Base-by-base conservation (phyloP, 2,888 invertebrate genomes). In the Cephalotes varians region DNA sequence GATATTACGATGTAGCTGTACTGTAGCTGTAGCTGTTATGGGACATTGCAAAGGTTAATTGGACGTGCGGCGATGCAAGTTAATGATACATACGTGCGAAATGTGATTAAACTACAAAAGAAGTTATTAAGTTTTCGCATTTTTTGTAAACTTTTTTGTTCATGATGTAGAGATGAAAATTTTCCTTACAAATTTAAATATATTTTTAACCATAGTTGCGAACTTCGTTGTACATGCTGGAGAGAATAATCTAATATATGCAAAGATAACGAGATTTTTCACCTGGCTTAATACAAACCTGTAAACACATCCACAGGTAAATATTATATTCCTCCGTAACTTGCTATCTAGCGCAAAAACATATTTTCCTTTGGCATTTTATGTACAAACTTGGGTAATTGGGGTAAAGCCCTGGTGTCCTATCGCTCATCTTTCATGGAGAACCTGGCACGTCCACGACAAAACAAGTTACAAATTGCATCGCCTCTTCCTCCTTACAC, bases 31-130 rank as follows among this genome's bases (percentile, higher is more conserved):
- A n/a, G n/a, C n/a, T n/a, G 65, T 76, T 40, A 65, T 15, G 40
- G 28, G 51, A 76, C n/a, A 15, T 67, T 44, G 37, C 76, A 40
- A 15, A n/a, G 28, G 15, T 21, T 76, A 65, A 76, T 76, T 76
- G 65, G 37, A 76, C 40, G 37, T 10, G 65, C 21, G 40, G 18
- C 76, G 51, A 40, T 31, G 40, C 40, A 54, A 31, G 40, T 76
- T 54, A 76, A 65, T 31, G 15, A 65, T 51, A 76, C 4, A n/a
- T 51, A 49, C 64, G 18, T 34, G 37, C n/a, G 12, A 60, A n/a
- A 64, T 62, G 15, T 54, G 28, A 67, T 76, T 65, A 51, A 65
- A 28, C 40, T 40, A 15, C n/a, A 1, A 40, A 40, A n/a, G 15
- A 21, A 44, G n/a, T 65, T 40, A 40, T 21, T 15, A 18, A 9